Conservation (phyloP, 2,113 vertebrate species). For the Dolichallabes microphthalmus region DNA sequence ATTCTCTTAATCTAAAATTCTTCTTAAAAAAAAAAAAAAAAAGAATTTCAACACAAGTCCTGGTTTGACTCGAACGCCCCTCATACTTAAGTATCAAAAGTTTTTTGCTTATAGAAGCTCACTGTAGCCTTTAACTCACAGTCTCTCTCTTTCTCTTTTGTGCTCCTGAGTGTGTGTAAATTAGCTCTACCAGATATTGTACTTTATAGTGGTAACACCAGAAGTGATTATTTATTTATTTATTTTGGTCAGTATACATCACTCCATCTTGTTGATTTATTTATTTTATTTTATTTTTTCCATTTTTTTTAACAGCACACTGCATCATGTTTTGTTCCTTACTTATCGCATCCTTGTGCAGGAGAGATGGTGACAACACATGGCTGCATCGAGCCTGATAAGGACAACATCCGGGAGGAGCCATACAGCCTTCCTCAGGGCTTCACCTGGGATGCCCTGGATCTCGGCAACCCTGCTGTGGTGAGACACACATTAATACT, state of each 20-base stretch:
- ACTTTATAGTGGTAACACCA: neutral
- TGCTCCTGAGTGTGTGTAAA: neutral
- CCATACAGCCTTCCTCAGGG: conserved; percentile 93
- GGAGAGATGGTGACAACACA: conserved; percentile 96
- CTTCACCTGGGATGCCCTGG: conserved; percentile 95
- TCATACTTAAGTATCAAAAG: too few relatives aligned
- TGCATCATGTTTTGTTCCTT: neutral
- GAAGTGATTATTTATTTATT: neutral
- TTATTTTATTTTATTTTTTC: neutral
- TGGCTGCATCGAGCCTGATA: conserved; percentile 92
- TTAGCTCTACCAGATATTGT: neutral
- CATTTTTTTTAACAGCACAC: neutral
- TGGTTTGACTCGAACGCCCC: too few relatives aligned
- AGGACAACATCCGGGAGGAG: conserved; percentile 91
- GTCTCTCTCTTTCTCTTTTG: too few relatives aligned
- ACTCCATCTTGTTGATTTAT: neutral
- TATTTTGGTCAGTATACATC: neutral
- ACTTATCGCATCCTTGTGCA: conserved; percentile 56
- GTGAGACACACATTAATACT: conserved; percentile 70
- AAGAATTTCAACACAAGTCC: too few relatives aligned
- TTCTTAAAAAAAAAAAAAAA: too few relatives aligned
- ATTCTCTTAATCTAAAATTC: too few relatives aligned
- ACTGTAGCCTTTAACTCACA: too few relatives aligned
- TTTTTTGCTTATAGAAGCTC: too few relatives aligned
- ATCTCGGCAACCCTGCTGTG: conserved; percentile 88